Percentiles rank a stretch among this genome's conserved stretches.
These are phyloP conservation scores for Drusus annulatus DNA, from an alignment of 1,140 invertebrate species.

Conservation along the genomic window DNA sequence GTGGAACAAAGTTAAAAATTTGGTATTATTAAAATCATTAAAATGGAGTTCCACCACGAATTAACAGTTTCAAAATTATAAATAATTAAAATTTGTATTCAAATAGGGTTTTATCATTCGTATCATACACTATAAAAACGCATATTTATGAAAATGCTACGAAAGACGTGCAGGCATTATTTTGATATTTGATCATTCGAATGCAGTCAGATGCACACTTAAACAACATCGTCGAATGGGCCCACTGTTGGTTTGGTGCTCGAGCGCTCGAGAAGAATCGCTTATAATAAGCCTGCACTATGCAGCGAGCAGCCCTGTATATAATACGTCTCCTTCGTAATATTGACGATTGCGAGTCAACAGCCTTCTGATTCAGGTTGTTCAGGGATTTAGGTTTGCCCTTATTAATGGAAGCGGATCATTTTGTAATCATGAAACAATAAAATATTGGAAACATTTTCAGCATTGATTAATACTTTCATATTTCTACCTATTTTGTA, in stretches of 20 bases:
- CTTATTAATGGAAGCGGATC: not conserved
- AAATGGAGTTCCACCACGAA: no score
- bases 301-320: not conserved
- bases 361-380: conserved; percentile 8
- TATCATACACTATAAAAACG: no score
- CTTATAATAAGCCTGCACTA: not conserved
- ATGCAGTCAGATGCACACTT: not conserved
- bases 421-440: not conserved
- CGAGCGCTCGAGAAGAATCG: not conserved
- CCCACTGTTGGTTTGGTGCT: not conserved
- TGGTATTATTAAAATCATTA: no score
- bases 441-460: no score
- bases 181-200: not conserved
- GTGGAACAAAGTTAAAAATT: no score
- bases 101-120: no score
- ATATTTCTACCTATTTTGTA: no score
- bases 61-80: no score
- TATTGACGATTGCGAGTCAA: conserved; percentile 5
- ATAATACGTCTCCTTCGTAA: not conserved
- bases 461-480: no score
- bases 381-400: not conserved
- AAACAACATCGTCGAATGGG: not conserved
- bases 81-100: no score
- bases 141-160: no score
- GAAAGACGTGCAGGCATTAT: no score